Base-by-base conservation (phyloP, 2,797 vertebrate species). In the Triplophysa yarkandensis region DNA sequence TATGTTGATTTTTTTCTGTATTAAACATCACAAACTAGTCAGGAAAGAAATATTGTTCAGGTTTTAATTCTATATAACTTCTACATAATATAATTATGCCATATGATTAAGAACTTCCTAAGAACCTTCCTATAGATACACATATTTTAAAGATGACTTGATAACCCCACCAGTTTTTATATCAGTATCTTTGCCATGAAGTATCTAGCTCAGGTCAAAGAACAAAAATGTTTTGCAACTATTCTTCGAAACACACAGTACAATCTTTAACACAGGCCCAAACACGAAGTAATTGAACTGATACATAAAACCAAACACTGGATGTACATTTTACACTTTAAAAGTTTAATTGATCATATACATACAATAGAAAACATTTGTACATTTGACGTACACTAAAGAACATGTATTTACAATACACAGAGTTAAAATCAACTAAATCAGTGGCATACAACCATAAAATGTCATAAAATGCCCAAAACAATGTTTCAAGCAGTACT, bases 401-500 rank as follows among this genome's bases (percentile, higher is more conserved):
- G 77, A 80, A 81, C 58, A 84, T 79, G 85, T 92, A 90, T 93
- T 88, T 92, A 92, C 86, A 89, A 68, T 83, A 46, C 83, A 85
- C 80, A 80, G 86, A 88, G 75, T 16, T 73, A 60, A 30, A 78
- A 76, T 85, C 84, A 85, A 52, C 23, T 68, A 28, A 68, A 85
- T 80, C 72, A 70, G 7, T 36, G 68, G 52, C 55, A 57, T 77
- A 46, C 43, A 74, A 62, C 55, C 64, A 80, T 74, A 46, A 81
- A 76, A 86, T 62, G 82, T 74, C 75, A 63, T 60, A 61, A 50
- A 83, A 88, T 86, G 81, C 83, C 83, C 85, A 88, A 68, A 87
- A 83, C 78, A 80, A 66, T 71, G 80, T 88, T 84, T 79, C 55
- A 82, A 16, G 61, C 58, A 78, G 82, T 80, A 81, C 34, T 8